These are phyloP conservation scores for Hapalemur alaotrensis DNA, from an alignment of 2,797 vertebrate genomes.

Conservation along the genomic window DNA sequence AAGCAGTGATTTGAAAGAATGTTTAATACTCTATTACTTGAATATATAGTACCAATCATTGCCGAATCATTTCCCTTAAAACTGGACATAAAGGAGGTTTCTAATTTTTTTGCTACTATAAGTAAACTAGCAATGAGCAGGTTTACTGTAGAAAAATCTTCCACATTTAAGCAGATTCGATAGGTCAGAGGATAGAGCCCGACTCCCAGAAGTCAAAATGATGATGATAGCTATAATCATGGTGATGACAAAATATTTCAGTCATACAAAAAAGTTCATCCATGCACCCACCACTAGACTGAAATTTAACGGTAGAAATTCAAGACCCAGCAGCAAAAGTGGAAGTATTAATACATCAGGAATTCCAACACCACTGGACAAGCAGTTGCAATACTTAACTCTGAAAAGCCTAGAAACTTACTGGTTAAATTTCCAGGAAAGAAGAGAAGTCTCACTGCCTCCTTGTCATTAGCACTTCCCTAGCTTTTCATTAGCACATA, in stretches of 20 bases:
- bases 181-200: not conserved
- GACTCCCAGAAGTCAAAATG: not conserved
- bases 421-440: not conserved
- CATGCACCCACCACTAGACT: not conserved
- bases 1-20: not conserved
- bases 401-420: not conserved
- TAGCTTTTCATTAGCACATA: slow-evolving; percentile 16
- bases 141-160: not conserved
- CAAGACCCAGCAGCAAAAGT: not conserved
- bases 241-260: not conserved
- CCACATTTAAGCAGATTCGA: not conserved
- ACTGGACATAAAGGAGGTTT: not conserved
- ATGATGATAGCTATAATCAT: not conserved
- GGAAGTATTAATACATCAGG: not conserved
- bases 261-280: not conserved
- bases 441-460: not conserved
- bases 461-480: not conserved
- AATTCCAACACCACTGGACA: not conserved
- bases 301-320: not conserved
- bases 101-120: not conserved
- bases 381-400: not conserved
- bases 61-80: not conserved
- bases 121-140: not conserved
- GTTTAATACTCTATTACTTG: not conserved
- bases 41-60: not conserved